Conservation (phyloP, 2,113 vertebrate species). For the Indicator indicator region DNA sequence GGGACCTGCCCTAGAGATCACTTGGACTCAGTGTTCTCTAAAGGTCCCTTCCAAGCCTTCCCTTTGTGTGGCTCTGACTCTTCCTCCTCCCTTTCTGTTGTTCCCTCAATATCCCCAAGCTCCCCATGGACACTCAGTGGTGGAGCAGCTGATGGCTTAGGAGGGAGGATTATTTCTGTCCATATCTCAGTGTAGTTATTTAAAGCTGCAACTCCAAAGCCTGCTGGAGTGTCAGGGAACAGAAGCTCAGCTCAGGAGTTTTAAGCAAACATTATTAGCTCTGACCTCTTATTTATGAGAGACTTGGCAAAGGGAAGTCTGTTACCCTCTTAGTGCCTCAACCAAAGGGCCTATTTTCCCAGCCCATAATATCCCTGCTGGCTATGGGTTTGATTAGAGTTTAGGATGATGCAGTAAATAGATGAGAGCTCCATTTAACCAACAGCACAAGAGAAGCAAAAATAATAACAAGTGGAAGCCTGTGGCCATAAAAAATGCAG, state of each 20-base stretch:
- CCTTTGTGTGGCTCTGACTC: too few species aligned
- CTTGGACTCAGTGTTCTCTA: too few species aligned
- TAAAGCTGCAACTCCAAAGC: conserved; percentile 51
- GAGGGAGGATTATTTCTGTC: conserved; percentile 53
- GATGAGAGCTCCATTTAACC: conserved; percentile 61
- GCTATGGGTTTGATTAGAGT: conserved; percentile 68
- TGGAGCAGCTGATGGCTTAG: conserved; percentile 48
- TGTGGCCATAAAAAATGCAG: conserved; percentile 71
- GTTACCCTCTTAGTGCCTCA: conserved; percentile 26
- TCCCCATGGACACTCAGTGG: neutral
- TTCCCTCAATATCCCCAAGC: neutral
- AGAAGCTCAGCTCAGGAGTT: conserved; percentile 67
- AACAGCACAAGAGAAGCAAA: conserved; percentile 59
- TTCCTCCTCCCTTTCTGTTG: neutral
- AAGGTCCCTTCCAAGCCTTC: too few species aligned
- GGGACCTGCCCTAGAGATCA: too few species aligned
- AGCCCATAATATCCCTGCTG: neutral
- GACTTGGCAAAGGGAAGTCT: neutral
- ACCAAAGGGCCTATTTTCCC: conserved; percentile 40
- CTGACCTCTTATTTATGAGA: conserved; percentile 67
- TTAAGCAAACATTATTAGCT: conserved; percentile 70
- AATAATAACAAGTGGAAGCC: conserved; percentile 54
- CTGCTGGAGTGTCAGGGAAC: neutral
- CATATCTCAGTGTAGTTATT: neutral
- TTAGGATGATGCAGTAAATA: conserved; percentile 61